These are phyloP conservation scores for Delichon dasypus DNA, from an alignment of 2,797 vertebrate species.

Conservation along the genomic window DNA sequence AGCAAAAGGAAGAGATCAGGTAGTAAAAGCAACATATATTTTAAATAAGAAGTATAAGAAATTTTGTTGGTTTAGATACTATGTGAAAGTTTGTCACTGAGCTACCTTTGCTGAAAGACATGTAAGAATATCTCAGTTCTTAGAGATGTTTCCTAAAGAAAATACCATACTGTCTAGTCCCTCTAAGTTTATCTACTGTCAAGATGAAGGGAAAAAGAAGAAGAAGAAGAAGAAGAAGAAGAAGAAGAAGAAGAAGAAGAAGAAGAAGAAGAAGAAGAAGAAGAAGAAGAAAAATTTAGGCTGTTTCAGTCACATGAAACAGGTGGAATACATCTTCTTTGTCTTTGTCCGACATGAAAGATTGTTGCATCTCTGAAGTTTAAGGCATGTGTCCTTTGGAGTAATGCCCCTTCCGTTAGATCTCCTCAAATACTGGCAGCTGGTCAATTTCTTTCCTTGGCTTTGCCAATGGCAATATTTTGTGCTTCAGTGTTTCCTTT, in stretches of 20 bases:
- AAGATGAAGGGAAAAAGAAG: too few relatives aligned
- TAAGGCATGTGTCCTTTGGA: conserved; percentile 56
- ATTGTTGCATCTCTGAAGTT: conserved; percentile 34
- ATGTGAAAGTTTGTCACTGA: neutral
- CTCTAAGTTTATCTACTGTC: conserved; percentile 20
- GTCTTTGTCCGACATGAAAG: conserved; percentile 55
- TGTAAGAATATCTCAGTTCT: neutral
- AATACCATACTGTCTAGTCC: neutral
- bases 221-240: too few relatives aligned
- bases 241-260: too few relatives aligned
- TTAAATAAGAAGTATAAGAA: neutral
- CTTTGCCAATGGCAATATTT: conserved; percentile 67
- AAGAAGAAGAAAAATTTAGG: neutral
- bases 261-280: too few relatives aligned
- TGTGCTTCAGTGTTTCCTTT: conserved; percentile 50
- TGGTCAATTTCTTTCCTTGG: conserved; percentile 32
- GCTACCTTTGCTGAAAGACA: neutral
- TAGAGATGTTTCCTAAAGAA: neutral
- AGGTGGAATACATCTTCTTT: conserved; percentile 48
- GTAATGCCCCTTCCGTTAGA: conserved; percentile 43
- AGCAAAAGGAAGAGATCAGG: neutral
- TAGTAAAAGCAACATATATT: neutral
- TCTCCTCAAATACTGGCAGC: conserved; percentile 46
- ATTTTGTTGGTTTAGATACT: neutral
- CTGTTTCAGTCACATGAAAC: neutral